phyloP scores from a whole-genome alignment of 2,113 vertebrate genomes.

The Empidonax traillii region DNA sequence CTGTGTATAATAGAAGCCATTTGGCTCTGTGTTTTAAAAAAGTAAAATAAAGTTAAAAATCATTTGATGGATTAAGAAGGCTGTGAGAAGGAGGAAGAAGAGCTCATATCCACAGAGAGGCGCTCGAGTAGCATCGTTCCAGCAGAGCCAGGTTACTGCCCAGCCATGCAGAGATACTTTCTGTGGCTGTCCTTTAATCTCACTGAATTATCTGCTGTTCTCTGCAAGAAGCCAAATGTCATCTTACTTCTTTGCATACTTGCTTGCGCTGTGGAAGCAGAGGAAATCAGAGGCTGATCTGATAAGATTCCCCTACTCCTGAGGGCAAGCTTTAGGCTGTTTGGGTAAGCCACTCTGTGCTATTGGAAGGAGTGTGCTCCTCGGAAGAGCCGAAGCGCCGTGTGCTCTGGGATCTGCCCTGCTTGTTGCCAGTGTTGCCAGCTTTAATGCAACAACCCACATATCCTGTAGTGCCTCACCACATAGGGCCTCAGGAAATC shows the following conservation, averaged over 20 bases:
- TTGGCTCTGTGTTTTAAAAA: background rate
- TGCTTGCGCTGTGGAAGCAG: conserved; percentile 2
- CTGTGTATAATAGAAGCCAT: background rate
- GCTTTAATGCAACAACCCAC: background rate
- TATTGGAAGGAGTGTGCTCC: background rate
- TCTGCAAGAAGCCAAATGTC: conserved; percentile 47
- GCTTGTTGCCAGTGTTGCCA: background rate
- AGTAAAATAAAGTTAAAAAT: background rate
- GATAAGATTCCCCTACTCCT: background rate
- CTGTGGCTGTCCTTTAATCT: conserved; percentile 18
- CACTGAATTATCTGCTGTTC: conserved; percentile 18
- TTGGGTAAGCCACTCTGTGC: background rate
- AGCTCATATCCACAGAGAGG: conserved; percentile 38
- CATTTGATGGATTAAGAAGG: background rate
- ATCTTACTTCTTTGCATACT: conserved; percentile 8
- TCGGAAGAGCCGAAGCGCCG: rapidly evolving
- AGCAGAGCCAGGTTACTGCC: background rate
- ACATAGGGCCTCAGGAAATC: background rate
- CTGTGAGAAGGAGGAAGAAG: background rate
- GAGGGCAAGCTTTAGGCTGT: background rate
- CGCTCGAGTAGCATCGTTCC: conserved; percentile 26
- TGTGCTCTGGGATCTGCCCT: background rate
- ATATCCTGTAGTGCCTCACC: background rate
- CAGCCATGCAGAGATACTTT: background rate
- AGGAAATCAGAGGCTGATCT: conserved; percentile 10